A percentile compares a stretch with the other conserved stretches of the same genome.
phyloP scores from a whole-genome alignment of 2,797 vertebrate species.

The Amblyopsis hoosieri region DNA sequence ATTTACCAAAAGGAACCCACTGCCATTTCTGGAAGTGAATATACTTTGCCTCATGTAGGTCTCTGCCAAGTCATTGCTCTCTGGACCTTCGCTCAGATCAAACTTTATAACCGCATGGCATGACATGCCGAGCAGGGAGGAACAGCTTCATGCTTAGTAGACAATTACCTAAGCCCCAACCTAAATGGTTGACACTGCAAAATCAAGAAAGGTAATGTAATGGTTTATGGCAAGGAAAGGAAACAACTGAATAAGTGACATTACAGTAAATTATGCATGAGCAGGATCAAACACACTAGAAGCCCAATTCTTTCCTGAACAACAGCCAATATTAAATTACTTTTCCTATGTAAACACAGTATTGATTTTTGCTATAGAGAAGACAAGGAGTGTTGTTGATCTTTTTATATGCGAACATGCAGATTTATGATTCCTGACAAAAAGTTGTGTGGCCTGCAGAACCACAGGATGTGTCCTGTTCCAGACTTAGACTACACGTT shows the following conservation, averaged over 20 bases:
- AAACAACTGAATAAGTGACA: conserved; percentile 41
- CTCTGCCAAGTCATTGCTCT: conserved; percentile 38
- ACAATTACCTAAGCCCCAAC: conserved; percentile 36
- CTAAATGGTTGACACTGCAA: conserved; percentile 44
- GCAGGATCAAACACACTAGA: conserved; percentile 28
- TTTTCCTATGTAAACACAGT: conserved; percentile 51
- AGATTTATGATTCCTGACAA: conserved; percentile 33
- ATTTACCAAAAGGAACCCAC: conserved; percentile 13
- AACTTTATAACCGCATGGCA: conserved; percentile 24
- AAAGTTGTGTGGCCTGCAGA: conserved; percentile 16
- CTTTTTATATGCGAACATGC: conserved; percentile 18
- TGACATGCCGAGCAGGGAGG: conserved; percentile 20
- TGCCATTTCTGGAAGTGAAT: conserved; percentile 21
- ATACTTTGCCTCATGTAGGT: conserved; percentile 48
- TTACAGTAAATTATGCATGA: conserved; percentile 16
- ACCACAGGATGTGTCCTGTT: conserved; percentile 12
- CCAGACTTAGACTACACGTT: conserved; percentile 16
- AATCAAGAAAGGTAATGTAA: conserved; percentile 19
- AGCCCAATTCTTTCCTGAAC: conserved; percentile 27
- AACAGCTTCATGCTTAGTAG: conserved; percentile 41
- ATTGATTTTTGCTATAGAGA: conserved; percentile 32
- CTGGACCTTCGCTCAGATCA: conserved; percentile 37
- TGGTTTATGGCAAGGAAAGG: conserved; percentile 46
- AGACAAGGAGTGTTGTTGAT: conserved; percentile 9
- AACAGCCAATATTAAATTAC: conserved; percentile 39